Evolutionary conservation across 1,140 invertebrate species (phyloP).

Genomic region (Macrobrachium nipponense): DNA sequence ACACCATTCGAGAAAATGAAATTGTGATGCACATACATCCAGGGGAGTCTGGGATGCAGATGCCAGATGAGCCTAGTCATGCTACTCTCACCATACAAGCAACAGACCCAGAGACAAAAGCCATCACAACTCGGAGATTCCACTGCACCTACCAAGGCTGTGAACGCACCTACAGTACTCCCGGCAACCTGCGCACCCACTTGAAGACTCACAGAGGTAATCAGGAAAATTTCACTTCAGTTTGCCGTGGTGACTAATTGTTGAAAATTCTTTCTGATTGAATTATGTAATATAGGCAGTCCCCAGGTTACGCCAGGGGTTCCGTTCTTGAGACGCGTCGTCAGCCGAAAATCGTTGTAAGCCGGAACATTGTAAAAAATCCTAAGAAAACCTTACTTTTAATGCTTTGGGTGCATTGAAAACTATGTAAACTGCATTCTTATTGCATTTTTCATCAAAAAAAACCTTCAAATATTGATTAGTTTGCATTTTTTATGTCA

Average conservation of each 20-base stretch:
- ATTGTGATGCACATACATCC: slow-evolving; percentile 79
- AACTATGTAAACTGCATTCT: too few species aligned
- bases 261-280: slow-evolving; percentile 19
- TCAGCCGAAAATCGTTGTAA: too few species aligned
- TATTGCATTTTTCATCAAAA: too few species aligned
- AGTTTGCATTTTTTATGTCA: too few species aligned
- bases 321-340: too few species aligned
- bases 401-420: too few species aligned
- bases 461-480: too few species aligned
- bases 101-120: slow-evolving; percentile 75
- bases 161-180: slow-evolving; percentile 89
- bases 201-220: slow-evolving; percentile 96
- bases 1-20: slow-evolving; percentile 77
- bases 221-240: slow-evolving; percentile 39
- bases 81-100: slow-evolving; percentile 78
- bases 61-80: slow-evolving; percentile 77
- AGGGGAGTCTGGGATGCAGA: slow-evolving; percentile 70
- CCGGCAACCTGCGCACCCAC: slow-evolving; percentile 94
- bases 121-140: slow-evolving; percentile 79
- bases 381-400: too few species aligned
- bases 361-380: too few species aligned
- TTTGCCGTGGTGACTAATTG: slow-evolving; percentile 8
- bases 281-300: too few species aligned
- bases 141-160: slow-evolving; percentile 92
- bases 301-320: too few species aligned